Base-by-base conservation (phyloP, 2,113 vertebrate genomes). In the Apodemus speciosus region DNA sequence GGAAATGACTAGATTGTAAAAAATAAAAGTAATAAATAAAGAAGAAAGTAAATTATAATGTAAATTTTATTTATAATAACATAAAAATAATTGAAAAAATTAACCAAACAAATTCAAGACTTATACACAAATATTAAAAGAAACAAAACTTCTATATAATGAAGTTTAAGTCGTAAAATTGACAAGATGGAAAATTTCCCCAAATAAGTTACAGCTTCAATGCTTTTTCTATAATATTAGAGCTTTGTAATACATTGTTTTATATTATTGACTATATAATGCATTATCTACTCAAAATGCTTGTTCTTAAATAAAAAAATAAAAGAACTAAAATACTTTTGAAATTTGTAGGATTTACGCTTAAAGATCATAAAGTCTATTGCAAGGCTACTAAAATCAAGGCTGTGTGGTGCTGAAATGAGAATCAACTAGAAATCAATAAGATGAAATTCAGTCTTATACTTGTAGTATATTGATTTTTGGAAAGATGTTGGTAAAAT, bases 61-160 rank as follows among this genome's bases (percentile, higher is more conserved):
- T 66, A 40, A 77, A 69, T 80, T 53, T 1, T 14, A 68, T 20
- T 60, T 85, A 32, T 4, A 64, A 32, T 4, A 64, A 4, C 43
- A 90, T 72, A n/a, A 88, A 85, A 73, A 51, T 46, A 80, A 53
- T 43, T 68, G 27, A 23, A 27, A 81, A 79, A 66, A 69, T n/a
- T 68, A 83, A 62, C 1, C 4, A 88, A 89, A 56, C 6, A 79
- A 77, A 1, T 79, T 3, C 2, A 84, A 73, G 32, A 56, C 9
- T 73, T 79, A 3, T 56, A 40, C 14, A 85, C 2, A 85, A 88
- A 62, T 81, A 51, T 40, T 90, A n/a, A 90, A 79, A 72, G 21
- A 69, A 91, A 80, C 53, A 35, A 72, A 92, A 49, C 35, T 90
- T 30, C 40, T 75, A 73, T 83, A 49, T 83, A 72, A 66, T 76